Evolutionary conservation across 2,888 invertebrate genomes (phyloP), one percentile per base, ranked within the genome.

Genomic region (Patella caerulea): DNA sequence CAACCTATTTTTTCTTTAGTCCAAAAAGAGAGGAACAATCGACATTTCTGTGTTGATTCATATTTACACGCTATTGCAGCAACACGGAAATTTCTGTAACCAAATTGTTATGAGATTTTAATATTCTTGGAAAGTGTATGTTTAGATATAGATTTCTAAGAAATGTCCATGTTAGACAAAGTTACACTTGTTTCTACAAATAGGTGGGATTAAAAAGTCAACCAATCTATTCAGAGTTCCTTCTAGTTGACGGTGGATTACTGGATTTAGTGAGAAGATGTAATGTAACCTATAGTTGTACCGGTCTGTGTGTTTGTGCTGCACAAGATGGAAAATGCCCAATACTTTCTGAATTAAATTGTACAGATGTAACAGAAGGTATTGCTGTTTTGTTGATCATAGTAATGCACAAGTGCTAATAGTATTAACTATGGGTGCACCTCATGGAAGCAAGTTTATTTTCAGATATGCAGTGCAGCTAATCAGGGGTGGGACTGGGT

Each of bases 241-340:
- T 19, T 19, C n/a, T 65, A n/a, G 65, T 65, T 19, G 9, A 19
- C 3, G 65, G 19, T 65, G 65, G 24, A 19, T n/a, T 65, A n/a
- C 65, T 19, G 24, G 24, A n/a, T 19, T 65, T 65, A 19, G 65
- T 65, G 7, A 65, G 65, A 65, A 65, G 65, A 65, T 65, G 65
- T n/a, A 1, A 29, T 29, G 65, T 65, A 19, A 65, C 19, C n/a
- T n/a, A 65, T 65, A 65, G 17, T 19, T 65, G 65, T 65, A 11
- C 9, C n/a, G 65, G 65, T 19, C 65, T 19, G 7, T 65, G 65
- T 65, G 65, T 65, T 19, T 65, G 65, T 65, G n/a, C 65, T 15
- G 65, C n/a, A 65, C 65, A 65, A 65, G 65, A 65, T 65, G 24
- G 24, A 65, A 65, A n/a, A 65, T 65, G 65, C 77, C 29, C 79